Conservation (phyloP, 2,797 vertebrate species). For the Sebastes minor region DNA sequence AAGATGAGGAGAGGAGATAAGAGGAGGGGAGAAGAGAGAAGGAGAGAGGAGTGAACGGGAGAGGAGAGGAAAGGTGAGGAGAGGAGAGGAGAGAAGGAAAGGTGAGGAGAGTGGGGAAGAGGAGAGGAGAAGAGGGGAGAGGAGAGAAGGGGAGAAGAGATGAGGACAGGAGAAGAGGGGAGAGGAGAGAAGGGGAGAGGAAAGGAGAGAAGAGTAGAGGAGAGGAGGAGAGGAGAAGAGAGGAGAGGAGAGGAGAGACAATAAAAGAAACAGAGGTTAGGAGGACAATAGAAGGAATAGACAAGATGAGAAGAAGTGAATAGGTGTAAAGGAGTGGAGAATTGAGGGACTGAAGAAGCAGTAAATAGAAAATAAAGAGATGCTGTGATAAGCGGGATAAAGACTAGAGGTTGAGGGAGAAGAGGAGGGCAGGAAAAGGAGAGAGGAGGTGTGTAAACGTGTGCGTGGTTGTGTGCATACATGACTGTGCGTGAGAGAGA, state of each 20-base stretch:
- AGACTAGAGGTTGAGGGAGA: slow-evolving; percentile 57
- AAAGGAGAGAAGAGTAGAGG: no score
- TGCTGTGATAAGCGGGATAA: slow-evolving; percentile 60
- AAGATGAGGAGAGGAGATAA: background rate
- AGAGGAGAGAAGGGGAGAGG: no score
- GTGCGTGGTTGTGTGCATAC: slow-evolving; percentile 12
- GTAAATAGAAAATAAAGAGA: slow-evolving; percentile 68
- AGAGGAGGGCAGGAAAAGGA: slow-evolving; percentile 28
- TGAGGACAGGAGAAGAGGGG: background rate
- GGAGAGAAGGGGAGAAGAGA: no score
- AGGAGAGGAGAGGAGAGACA: background rate
- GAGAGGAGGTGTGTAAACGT: slow-evolving; percentile 21
- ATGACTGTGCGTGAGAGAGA: background rate
- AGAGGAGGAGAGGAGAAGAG: no score
- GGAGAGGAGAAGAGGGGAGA: accelerated
- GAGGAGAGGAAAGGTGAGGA: accelerated
- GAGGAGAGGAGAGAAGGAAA: no score
- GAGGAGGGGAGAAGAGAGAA: accelerated
- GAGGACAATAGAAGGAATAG: slow-evolving; percentile 13
- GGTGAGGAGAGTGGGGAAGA: no score
- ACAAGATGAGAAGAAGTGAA: slow-evolving; percentile 50
- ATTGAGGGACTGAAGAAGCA: slow-evolving; percentile 29
- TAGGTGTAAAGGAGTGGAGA: slow-evolving; percentile 33
- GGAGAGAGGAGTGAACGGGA: background rate
- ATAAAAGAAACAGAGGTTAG: slow-evolving; percentile 44